phyloP scores from a whole-genome alignment of 2,797 vertebrate genomes.

The Rhynchonycteris naso region DNA sequence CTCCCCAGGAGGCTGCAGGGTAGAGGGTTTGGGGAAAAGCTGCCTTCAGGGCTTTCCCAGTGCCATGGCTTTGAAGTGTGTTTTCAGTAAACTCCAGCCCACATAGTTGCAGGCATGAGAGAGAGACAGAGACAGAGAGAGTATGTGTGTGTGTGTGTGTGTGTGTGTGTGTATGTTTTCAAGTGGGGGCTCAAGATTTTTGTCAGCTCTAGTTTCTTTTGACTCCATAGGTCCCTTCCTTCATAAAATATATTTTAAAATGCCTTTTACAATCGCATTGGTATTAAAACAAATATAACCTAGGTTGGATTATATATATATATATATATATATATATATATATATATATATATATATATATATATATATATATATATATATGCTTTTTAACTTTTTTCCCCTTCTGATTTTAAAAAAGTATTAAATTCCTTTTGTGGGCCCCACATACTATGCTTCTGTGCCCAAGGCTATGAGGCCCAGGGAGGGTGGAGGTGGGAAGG shows the following conservation, averaged over 20 bases:
- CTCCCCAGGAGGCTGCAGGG: neutral
- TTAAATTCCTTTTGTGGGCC: neutral
- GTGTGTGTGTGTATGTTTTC: too few relatives aligned
- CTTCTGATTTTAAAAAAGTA: constrained; percentile 26
- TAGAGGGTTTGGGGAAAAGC: constrained; percentile 21
- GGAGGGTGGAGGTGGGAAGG: neutral
- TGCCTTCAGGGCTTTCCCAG: constrained; percentile 32
- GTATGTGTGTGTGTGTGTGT: too few relatives aligned
- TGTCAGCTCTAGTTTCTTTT: neutral
- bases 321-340: too few relatives aligned
- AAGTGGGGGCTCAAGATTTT: neutral
- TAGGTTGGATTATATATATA: neutral
- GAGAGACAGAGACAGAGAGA: too few relatives aligned
- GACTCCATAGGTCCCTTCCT: neutral
- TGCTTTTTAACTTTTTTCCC: too few relatives aligned
- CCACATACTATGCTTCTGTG: neutral
- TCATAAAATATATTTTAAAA: neutral
- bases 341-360: too few relatives aligned
- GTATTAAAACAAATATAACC: neutral
- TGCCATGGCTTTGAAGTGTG: constrained; percentile 55
- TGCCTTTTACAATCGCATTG: neutral
- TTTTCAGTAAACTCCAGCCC: constrained; percentile 53
- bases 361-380: too few relatives aligned
- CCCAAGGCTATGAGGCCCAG: neutral
- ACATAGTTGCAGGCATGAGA: neutral